A percentile compares a stretch with the other conserved stretches of the same genome.
Evolutionary conservation across 37 sponge, comb jelly and placozoan species (phyloP).

Genomic region (Oopsacas minuta): DNA sequence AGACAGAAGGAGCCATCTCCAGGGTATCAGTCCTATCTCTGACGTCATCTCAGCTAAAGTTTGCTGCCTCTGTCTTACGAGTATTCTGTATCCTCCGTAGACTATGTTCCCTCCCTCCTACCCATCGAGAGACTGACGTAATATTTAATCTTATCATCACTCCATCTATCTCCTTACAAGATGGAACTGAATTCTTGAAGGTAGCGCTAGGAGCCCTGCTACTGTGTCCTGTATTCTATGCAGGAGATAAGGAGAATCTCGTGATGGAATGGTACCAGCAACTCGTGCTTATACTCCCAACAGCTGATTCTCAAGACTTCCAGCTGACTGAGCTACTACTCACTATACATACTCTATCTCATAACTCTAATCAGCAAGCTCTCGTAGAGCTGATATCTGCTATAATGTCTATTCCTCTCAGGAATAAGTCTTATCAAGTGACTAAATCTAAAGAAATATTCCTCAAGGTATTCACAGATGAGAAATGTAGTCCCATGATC

Average conservation of each 20-base stretch:
- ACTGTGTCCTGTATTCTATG: slow-evolving; percentile 39
- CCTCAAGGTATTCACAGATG: not conserved
- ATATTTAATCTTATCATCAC: slow-evolving; percentile 48
- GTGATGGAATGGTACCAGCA: slow-evolving; percentile 3
- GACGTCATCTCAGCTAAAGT: not conserved
- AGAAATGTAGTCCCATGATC: not conserved
- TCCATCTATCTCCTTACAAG: slow-evolving; percentile 41
- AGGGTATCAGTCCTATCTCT: not conserved
- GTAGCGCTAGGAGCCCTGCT: slow-evolving; percentile 48
- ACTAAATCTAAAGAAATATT: not conserved
- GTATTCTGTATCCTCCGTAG: not conserved
- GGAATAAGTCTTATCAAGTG: not conserved
- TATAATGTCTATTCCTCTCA: not conserved
- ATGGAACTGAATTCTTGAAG: slow-evolving; percentile 54
- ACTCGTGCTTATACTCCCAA: not conserved
- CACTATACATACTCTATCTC: not conserved
- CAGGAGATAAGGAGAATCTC: not conserved
- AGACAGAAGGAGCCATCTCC: not conserved
- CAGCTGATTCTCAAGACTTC: not conserved
- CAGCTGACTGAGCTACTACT: slow-evolving; percentile 1
- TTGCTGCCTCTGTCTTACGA: not conserved
- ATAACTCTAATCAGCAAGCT: not conserved
- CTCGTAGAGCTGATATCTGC: not conserved
- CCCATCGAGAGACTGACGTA: slow-evolving; percentile 34
- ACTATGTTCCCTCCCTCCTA: not conserved